Percentiles rank a stretch among this genome's conserved stretches.
Evolutionary conservation across 2,888 invertebrate genomes (phyloP).

Genomic region (Stegophylla sp.): DNA sequence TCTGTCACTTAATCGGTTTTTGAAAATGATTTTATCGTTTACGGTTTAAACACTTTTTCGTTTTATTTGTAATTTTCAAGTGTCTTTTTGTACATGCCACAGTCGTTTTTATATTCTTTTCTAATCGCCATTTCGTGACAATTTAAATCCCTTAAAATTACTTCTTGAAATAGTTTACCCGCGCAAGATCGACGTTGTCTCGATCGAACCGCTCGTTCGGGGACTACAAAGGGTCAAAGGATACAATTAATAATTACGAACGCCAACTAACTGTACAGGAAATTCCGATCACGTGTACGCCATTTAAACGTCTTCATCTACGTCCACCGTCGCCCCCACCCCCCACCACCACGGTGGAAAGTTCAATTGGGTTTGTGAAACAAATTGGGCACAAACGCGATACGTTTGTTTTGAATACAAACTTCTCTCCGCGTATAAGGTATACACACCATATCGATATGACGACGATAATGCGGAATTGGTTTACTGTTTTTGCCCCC

Average conservation of each 20-base stretch:
- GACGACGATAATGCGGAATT: background rate
- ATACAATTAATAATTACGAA: constrained; percentile 9
- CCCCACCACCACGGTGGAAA: no score
- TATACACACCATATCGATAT: no score
- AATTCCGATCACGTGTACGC: constrained; percentile 7
- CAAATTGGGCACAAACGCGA: background rate
- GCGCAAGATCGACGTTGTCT: background rate
- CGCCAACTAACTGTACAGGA: background rate
- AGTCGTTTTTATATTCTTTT: no score
- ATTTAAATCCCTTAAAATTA: constrained; percentile 7
- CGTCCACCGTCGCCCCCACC: no score
- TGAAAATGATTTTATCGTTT: no score
- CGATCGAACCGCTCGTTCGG: background rate
- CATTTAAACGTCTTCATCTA: constrained; percentile 14
- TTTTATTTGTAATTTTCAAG: no score
- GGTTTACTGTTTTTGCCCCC: no score
- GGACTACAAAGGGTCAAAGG: background rate
- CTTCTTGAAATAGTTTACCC: background rate
- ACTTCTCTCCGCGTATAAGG: background rate
- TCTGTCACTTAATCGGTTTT: no score
- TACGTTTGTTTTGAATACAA: background rate
- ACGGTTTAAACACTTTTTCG: no score
- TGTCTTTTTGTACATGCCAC: no score
- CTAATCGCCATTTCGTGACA: background rate
- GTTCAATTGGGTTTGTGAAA: constrained; percentile 4